A percentile compares a stretch with the other conserved stretches of the same genome.
These are phyloP conservation scores for Neoitamus cyanurus DNA, from an alignment of 2,888 invertebrate species.

Conservation along the genomic window DNA sequence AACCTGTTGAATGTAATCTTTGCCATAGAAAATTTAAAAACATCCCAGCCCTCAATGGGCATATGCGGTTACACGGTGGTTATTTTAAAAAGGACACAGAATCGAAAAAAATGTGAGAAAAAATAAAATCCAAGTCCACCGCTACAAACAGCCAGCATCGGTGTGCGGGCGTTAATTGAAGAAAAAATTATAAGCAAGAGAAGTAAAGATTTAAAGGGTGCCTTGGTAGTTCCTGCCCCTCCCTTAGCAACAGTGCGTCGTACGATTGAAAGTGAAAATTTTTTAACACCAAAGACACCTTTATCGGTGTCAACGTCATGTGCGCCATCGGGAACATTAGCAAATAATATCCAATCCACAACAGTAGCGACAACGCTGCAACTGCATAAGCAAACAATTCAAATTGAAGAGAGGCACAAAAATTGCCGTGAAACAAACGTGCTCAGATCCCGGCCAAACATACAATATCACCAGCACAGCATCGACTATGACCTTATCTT, in stretches of 20 bases:
- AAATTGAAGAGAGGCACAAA: conserved; percentile 76
- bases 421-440: conserved; percentile 78
- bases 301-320: conserved; percentile 48
- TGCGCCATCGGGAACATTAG: conserved; percentile 54
- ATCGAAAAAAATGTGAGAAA: conserved; percentile 85
- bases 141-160: conserved; percentile 91
- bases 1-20: conserved; percentile 93
- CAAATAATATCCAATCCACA: conserved; percentile 58
- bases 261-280: conserved; percentile 64
- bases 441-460: conserved; percentile 74
- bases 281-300: conserved; percentile 62
- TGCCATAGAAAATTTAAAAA: conserved; percentile 97
- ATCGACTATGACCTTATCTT: conserved; percentile 62
- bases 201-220: conserved; percentile 67
- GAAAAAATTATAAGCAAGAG: conserved; percentile 93
- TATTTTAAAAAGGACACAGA: conserved; percentile 96
- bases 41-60: conserved; percentile 96
- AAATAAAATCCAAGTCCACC: conserved; percentile 86
- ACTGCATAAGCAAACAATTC: conserved; percentile 59
- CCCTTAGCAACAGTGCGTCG: conserved; percentile 62
- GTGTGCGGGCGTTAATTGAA: conserved; percentile 89
- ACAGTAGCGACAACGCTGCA: conserved; percentile 59
- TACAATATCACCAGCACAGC: conserved; percentile 65
- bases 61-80: conserved; percentile 97
- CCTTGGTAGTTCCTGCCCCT: conserved; percentile 66